A percentile compares a stretch with the other conserved stretches of the same genome.
phyloP scores from a whole-genome alignment of 2,113 vertebrate genomes.

The Onychostruthus taczanowskii region DNA sequence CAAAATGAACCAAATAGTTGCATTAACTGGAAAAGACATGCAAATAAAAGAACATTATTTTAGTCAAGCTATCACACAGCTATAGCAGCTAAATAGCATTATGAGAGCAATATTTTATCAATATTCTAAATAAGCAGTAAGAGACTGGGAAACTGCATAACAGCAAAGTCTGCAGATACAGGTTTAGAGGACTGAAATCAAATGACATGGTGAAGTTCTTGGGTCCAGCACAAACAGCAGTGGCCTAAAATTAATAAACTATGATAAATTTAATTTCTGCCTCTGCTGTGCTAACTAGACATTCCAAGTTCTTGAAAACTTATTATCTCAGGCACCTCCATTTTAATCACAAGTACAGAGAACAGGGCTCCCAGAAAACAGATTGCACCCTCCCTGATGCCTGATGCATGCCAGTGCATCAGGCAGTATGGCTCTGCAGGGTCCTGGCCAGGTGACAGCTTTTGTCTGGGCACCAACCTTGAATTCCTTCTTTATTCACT shows the following conservation, averaged over 20 bases:
- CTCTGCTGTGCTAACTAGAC: background rate
- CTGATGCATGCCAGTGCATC: background rate
- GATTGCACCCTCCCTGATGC: background rate
- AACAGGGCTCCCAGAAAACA: background rate
- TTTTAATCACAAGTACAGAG: background rate
- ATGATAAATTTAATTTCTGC: background rate
- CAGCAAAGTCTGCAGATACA: fast-evolving
- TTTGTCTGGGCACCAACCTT: background rate
- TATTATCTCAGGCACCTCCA: background rate
- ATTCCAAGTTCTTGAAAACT: background rate
- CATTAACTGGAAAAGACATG: background rate
- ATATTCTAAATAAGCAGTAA: background rate
- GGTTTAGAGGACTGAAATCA: background rate
- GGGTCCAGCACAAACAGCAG: background rate
- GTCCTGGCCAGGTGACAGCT: background rate
- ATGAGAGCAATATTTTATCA: background rate
- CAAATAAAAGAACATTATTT: background rate
- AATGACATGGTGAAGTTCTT: background rate
- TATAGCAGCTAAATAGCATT: background rate
- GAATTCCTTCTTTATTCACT: background rate
- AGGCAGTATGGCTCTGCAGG: background rate
- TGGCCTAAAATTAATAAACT: background rate
- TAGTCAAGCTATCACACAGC: background rate
- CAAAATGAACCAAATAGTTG: background rate
- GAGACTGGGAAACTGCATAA: background rate